A percentile compares a stretch with the other conserved stretches of the same genome.
phyloP scores from a whole-genome alignment of 1,140 invertebrate species.

The Lasioglossum baleicum region DNA sequence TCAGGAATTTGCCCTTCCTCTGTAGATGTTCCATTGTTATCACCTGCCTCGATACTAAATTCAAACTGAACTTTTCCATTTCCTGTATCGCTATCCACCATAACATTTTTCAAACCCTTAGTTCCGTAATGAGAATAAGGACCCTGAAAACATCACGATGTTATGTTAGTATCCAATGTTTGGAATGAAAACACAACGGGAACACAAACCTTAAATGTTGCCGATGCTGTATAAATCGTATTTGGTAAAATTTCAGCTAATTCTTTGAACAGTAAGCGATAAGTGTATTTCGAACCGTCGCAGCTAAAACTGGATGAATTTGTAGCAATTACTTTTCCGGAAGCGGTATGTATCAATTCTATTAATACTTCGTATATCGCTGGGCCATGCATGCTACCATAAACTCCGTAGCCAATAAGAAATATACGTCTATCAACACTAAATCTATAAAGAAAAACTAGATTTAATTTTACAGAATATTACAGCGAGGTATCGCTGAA shows the following conservation, averaged over 20 bases:
- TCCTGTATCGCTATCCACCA: constrained; percentile 86
- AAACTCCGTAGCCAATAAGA: constrained; percentile 93
- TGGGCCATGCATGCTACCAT: constrained; percentile 91
- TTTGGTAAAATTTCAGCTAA: constrained; percentile 91
- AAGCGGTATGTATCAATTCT: constrained; percentile 88
- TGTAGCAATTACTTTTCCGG: constrained; percentile 87
- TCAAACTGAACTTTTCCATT: constrained; percentile 89
- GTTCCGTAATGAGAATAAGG: constrained; percentile 94
- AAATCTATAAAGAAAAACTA: constrained; percentile 82
- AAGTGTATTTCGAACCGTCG: constrained; percentile 91
- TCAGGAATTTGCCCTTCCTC: constrained; percentile 96
- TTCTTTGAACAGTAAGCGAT: constrained; percentile 94
- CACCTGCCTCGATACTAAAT: constrained; percentile 92
- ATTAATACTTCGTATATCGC: constrained; percentile 91
- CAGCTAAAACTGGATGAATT: constrained; percentile 90
- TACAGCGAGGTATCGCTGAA: not conserved
- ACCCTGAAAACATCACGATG: constrained; percentile 82
- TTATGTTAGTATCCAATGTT: not conserved
- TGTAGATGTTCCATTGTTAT: constrained; percentile 94
- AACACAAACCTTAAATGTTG: constrained; percentile 86
- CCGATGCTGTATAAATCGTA: constrained; percentile 90
- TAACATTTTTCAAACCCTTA: constrained; percentile 88
- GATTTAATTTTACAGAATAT: constrained; percentile 10
- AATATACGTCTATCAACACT: constrained; percentile 91
- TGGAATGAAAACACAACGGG: too few species aligned